phyloP scores from a whole-genome alignment of 2,888 invertebrate species.

The Agrilus mali region DNA sequence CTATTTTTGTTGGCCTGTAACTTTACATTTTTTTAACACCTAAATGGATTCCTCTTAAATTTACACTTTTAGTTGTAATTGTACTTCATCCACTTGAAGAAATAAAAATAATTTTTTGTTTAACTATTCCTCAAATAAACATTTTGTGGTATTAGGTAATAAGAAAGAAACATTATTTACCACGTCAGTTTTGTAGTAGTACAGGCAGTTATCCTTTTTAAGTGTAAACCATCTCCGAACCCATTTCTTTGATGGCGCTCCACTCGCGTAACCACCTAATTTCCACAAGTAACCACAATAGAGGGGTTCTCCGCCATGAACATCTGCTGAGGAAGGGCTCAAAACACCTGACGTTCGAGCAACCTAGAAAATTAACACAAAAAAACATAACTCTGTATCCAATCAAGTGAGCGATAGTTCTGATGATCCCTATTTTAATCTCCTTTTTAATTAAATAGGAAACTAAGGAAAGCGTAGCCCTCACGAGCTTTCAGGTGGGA shows the following conservation, averaged over 20 bases:
- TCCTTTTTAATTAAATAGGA: too few relatives aligned
- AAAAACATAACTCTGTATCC: background rate
- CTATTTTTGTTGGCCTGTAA: too few relatives aligned
- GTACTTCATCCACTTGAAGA: too few relatives aligned
- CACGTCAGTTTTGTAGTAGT: slow-evolving; percentile 86
- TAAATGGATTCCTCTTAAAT: too few relatives aligned
- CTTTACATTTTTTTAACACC: too few relatives aligned
- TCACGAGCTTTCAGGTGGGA: too few relatives aligned
- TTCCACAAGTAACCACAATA: slow-evolving; percentile 71
- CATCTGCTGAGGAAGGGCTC: slow-evolving; percentile 51
- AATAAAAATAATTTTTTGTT: too few relatives aligned
- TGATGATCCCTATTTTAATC: too few relatives aligned
- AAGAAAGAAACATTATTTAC: slow-evolving; percentile 32
- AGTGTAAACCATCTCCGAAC: slow-evolving; percentile 83
- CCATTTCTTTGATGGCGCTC: slow-evolving; percentile 53
- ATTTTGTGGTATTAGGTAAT: too few relatives aligned
- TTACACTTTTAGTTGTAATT: too few relatives aligned
- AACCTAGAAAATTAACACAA: slow-evolving; percentile 38
- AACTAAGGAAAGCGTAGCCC: too few relatives aligned
- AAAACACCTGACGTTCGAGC: slow-evolving; percentile 76
- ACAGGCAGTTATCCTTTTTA: slow-evolving; percentile 84
- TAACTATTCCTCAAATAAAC: too few relatives aligned
- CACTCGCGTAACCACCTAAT: slow-evolving; percentile 46
- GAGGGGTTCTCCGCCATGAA: slow-evolving; percentile 45
- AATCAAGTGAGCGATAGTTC: background rate